Percentiles rank a stretch among this genome's conserved stretches.
Conservation (phyloP, 30 jellyfish, hydroid and myxozoan genomes). For the Morbakka virulenta region DNA sequence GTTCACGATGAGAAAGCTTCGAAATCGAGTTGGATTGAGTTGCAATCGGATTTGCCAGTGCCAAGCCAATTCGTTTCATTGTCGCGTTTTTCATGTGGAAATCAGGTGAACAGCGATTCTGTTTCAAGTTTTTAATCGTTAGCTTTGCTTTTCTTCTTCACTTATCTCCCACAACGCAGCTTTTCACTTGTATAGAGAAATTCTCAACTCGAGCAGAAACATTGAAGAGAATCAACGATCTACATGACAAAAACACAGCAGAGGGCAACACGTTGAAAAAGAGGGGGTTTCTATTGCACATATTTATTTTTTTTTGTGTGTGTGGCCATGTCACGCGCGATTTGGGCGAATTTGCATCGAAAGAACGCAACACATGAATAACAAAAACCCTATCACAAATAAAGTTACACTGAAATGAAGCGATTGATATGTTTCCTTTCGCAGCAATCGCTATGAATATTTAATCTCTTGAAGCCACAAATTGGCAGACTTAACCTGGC, state of each 20-base stretch:
- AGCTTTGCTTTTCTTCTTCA: not conserved
- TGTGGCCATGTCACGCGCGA: not conserved
- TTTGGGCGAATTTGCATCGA: not conserved
- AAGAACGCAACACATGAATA: not conserved
- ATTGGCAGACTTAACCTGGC: not conserved
- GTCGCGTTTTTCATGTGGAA: not conserved
- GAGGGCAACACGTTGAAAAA: not conserved
- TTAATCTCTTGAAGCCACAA: not conserved
- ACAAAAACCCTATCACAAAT: not conserved
- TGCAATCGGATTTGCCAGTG: not conserved
- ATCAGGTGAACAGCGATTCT: not conserved
- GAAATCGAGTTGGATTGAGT: too few relatives aligned
- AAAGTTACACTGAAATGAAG: not conserved
- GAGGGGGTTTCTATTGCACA: too few relatives aligned
- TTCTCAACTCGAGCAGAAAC: not conserved
- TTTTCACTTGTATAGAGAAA: not conserved
- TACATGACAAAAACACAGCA: not conserved
- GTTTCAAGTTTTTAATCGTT: not conserved
- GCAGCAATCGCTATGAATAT: not conserved
- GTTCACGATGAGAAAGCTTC: too few relatives aligned
- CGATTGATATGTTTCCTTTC: not conserved
- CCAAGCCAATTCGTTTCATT: not conserved
- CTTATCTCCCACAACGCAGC: not conserved
- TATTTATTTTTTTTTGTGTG: too few relatives aligned
- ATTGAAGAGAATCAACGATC: not conserved